Evolutionary conservation across 1,140 invertebrate genomes (phyloP).

Genomic region (Anastrepha obliqua): DNA sequence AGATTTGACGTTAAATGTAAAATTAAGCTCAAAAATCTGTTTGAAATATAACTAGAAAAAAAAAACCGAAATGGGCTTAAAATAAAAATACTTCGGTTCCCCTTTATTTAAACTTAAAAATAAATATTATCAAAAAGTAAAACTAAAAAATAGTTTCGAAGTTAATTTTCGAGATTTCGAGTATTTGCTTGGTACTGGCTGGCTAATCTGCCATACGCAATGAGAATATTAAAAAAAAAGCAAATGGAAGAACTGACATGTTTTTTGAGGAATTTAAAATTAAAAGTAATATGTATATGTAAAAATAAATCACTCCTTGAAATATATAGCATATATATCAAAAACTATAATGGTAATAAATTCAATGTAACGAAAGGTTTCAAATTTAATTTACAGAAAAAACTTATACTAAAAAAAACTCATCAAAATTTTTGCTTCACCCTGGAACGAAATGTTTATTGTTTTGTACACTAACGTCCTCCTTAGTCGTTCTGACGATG

Average conservation of each 20-base stretch:
- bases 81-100: constrained; percentile 18
- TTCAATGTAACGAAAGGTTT: constrained; percentile 71
- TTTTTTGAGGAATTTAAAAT: not conserved
- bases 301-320: no score
- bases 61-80: not conserved
- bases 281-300: not conserved
- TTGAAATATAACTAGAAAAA: not conserved
- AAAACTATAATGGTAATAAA: constrained; percentile 60
- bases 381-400: not conserved
- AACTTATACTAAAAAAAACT: not conserved
- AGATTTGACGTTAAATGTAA: not conserved
- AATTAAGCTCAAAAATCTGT: not conserved
- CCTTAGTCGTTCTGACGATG: no score
- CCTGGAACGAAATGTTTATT: no score
- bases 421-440: no score
- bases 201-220: not conserved
- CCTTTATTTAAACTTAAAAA: not conserved
- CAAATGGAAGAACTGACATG: no score
- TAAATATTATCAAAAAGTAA: constrained; percentile 9
- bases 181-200: constrained; percentile 43
- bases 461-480: no score
- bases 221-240: not conserved
- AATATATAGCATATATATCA: not conserved
- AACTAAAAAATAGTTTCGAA: not conserved
- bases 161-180: not conserved